Base-by-base conservation (phyloP, 2,888 invertebrate species). In the Balanococcus diminutus region DNA sequence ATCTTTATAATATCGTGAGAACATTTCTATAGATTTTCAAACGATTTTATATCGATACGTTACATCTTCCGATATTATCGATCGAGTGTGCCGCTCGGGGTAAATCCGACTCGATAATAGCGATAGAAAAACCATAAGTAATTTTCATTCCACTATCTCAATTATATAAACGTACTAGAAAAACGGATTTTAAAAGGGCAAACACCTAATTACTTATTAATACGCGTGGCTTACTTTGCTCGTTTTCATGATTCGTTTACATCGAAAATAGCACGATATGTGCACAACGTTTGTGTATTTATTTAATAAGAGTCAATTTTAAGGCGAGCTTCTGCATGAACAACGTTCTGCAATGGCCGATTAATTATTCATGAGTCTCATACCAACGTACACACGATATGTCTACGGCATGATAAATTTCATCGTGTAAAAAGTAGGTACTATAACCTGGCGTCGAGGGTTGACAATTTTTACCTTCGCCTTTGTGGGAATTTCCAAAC, bases 301-400 rank as follows among this genome's bases (percentile, higher is more conserved):
- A 61, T 61, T 61, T 61, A 22, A 61, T 61, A 61, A 22, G 61
- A 61, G 61, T 61, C 61, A 61, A 61, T 61, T 61, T 61, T 61
- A 61, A 61, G 61, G 61, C 61, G 61, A 61, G 61, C 61, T 61
- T 61, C 61, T 61, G 25, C 25, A 61, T 61, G 61, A 61, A 61
- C 61, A 61, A 61, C 61, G 61, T 61, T 61, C 25, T 25, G 61
- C 61, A 25, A 61, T 25, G 61, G 61, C 25, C 22, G 25, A 61
- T 61, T 61, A 61, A 61, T 61, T 61, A 61, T 61, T 61, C 61
- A 61, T 61, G 61, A 61, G 61, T 22, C 61, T 25, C 61, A 25
- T 25, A 25, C 19, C 25, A 25, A 61, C 22, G 25, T 25, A 56
- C 61, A 61, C 61, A 61, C 61, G 61, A 61, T 25, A 61, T 25